Evolutionary conservation across 2,113 vertebrate species (phyloP).

Genomic region (Struthidea cinerea): DNA sequence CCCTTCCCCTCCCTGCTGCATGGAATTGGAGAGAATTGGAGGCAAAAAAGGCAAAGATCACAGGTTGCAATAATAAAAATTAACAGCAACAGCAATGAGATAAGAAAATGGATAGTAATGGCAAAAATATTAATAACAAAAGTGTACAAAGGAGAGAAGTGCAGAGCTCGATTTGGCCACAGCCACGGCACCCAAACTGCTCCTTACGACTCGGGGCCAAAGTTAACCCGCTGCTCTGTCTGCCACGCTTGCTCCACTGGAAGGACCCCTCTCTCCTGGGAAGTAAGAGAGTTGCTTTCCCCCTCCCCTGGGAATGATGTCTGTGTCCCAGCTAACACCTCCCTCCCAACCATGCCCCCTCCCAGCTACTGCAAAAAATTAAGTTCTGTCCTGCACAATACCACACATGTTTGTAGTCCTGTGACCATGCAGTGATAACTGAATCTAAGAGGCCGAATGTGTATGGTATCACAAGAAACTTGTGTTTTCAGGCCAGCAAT

Average conservation of each 20-base stretch:
- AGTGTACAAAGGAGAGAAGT: neutral
- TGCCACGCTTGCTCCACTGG: neutral
- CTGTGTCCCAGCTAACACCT: too few species aligned
- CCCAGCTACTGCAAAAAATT: neutral
- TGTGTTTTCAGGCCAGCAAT: neutral
- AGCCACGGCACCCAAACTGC: neutral
- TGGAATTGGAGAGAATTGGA: neutral
- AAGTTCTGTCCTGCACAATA: neutral
- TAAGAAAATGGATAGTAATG: neutral
- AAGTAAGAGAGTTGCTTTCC: neutral
- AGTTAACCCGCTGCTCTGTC: neutral
- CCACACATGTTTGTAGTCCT: neutral
- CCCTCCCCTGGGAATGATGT: neutral
- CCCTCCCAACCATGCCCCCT: neutral
- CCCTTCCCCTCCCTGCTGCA: neutral
- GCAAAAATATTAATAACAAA: neutral
- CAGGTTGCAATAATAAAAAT: neutral
- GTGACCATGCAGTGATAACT: neutral
- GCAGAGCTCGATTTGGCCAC: neutral
- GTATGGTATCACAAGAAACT: neutral
- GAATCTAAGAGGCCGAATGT: neutral
- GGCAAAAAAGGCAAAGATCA: neutral
- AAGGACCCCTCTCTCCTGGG: too few species aligned
- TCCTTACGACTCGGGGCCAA: rapidly evolving
- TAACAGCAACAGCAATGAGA: neutral